Conservation (phyloP, 2,113 vertebrate genomes). For the Anhinga rufa region DNA sequence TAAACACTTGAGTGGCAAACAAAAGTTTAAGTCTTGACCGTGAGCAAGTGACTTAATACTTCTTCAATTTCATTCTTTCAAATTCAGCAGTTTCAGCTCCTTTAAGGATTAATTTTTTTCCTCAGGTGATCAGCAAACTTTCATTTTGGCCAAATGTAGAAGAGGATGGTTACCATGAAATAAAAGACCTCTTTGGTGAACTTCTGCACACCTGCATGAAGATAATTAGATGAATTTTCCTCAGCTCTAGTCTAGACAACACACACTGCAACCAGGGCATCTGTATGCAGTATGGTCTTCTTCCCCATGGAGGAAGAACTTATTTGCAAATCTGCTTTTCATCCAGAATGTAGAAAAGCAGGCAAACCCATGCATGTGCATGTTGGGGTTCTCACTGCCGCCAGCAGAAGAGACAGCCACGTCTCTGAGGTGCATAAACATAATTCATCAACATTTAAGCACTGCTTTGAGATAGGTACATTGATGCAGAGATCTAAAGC, state of each 20-base stretch:
- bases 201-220: not conserved
- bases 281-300: not conserved
- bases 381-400: not conserved
- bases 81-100: not conserved
- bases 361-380: rapidly evolving
- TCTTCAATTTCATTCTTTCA: not conserved
- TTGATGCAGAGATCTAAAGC: not conserved
- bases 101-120: not conserved
- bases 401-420: not conserved
- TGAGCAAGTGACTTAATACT: not conserved
- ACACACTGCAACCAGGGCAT: not conserved
- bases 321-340: not conserved
- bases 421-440: not conserved
- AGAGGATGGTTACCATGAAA: not conserved
- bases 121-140: not conserved
- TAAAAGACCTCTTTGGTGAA: not conserved
- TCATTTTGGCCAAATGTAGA: not conserved
- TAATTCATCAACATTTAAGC: not conserved
- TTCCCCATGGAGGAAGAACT: not conserved
- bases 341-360: not conserved
- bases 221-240: not conserved
- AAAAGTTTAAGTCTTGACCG: not conserved
- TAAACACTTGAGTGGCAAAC: not conserved
- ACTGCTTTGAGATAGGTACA: not conserved
- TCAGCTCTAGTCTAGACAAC: not conserved